Conservation (phyloP, 2,888 invertebrate species). For the Heliconius cydno region DNA sequence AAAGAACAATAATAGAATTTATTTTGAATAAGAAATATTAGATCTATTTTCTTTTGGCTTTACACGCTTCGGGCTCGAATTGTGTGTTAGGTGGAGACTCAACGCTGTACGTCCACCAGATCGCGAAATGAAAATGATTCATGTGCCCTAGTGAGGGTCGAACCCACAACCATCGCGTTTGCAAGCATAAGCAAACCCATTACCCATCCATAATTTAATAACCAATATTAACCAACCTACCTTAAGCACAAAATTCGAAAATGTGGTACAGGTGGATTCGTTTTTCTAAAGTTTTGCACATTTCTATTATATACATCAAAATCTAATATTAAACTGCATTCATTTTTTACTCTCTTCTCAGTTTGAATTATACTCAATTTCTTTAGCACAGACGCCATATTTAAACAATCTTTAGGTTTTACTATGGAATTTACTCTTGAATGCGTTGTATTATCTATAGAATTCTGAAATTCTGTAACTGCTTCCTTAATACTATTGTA, state of each 20-base stretch:
- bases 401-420: slow-evolving; percentile 61
- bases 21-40: too few species aligned
- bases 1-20: too few species aligned
- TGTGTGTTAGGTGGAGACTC: too few species aligned
- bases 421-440: slow-evolving; percentile 53
- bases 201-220: too few species aligned
- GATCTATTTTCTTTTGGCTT: too few species aligned
- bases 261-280: slow-evolving; percentile 68
- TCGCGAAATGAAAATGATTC: not conserved
- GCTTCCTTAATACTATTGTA: slow-evolving; percentile 61
- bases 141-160: not conserved
- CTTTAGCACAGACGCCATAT: slow-evolving; percentile 61
- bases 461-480: slow-evolving; percentile 54
- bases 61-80: too few species aligned
- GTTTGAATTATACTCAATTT: slow-evolving; percentile 67
- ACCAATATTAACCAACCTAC: slow-evolving; percentile 66
- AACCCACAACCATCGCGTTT: not conserved
- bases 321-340: slow-evolving; percentile 59
- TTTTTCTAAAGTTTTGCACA: slow-evolving; percentile 72
- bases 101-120: too few species aligned
- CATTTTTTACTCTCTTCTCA: slow-evolving; percentile 51
- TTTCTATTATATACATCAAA: slow-evolving; percentile 78
- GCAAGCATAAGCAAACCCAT: not conserved
- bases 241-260: slow-evolving; percentile 71
- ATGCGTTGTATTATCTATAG: slow-evolving; percentile 41